Conservation (phyloP, 2,888 invertebrate species). For the Rhodophaea formosa region DNA sequence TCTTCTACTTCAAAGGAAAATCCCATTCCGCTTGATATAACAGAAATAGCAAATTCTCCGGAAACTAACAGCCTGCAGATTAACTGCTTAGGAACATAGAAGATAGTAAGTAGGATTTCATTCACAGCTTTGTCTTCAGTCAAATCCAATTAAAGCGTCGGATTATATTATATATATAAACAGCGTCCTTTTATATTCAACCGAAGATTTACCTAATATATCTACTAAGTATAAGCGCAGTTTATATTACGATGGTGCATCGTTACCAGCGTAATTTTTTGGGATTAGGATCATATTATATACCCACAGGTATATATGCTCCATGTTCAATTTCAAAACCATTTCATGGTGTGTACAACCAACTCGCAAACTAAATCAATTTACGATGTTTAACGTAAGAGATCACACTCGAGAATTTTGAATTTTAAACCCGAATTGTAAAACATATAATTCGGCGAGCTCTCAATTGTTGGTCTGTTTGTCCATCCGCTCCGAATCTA, state of each 20-base stretch:
- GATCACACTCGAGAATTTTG: not conserved
- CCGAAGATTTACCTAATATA: too few species aligned
- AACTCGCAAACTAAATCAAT: not conserved
- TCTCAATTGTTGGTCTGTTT: conserved; percentile 14
- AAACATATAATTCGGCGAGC: conserved; percentile 1
- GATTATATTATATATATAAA: too few species aligned
- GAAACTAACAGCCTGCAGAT: not conserved
- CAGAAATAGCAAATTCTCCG: not conserved
- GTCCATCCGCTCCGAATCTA: conserved; percentile 12
- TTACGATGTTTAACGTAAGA: not conserved
- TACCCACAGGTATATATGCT: too few species aligned
- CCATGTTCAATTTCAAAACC: not conserved
- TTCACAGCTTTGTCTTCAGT: not conserved
- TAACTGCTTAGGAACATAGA: not conserved
- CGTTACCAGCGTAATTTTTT: too few species aligned
- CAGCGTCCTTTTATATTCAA: too few species aligned
- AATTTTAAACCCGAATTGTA: not conserved
- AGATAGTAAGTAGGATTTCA: not conserved
- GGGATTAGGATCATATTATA: too few species aligned
- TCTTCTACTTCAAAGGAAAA: too few species aligned
- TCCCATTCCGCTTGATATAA: too few species aligned
- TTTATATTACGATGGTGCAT: too few species aligned
- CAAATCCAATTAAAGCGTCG: not conserved
- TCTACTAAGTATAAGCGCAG: too few species aligned
- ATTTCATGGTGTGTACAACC: not conserved